Base-by-base conservation (phyloP, 2,797 vertebrate species). In the Gymnodraco acuticeps region DNA sequence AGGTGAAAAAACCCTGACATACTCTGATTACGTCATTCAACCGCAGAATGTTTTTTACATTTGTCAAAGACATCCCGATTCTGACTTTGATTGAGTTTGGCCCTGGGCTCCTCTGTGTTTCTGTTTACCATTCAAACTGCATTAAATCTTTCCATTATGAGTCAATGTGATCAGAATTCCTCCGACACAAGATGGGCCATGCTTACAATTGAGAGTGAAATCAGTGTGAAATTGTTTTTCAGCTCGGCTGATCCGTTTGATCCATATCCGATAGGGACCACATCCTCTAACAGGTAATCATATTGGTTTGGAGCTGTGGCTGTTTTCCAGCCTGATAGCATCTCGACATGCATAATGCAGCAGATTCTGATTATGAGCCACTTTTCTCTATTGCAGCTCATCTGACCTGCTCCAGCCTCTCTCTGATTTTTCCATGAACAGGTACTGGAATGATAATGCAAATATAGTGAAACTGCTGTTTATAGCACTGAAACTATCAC, bases 181-280 rank as follows among this genome's bases (percentile, higher is more conserved):
- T 88, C 80, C 14, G 79, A 90, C 93, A 93, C 84, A 83, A 87
- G 92, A 90, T 78, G 89, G 85, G 88, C 88, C 77, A 54, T 70
- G 89, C 87, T 92, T 86, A 93, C 90, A 93, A 92, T 92, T 91
- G 90, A 90, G 88, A 90, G 91, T 94, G 92, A 95, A 95, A 94
- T 93, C 91, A 93, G 90, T 93, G 91, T 94, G 90, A 95, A 94
- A 94, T 94, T 92, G 90, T 94, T 93, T 92, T 95, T 90, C 91
- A 95, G 94, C 92, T 94, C 83, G 84, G 84, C 81, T 92, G 92
- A 95, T 92, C 89, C 83, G 74, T 95, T 95, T 90, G 95, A 95
- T 94, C 94, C 94, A 82, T 91, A 94, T 90, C 90, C 89, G 85
- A 89, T 92, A 87, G 89, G 85, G 87, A 90, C 81, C 87, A 88